Evolutionary conservation across 2,888 invertebrate species (phyloP).

Genomic region (Alsophila aescularia): DNA sequence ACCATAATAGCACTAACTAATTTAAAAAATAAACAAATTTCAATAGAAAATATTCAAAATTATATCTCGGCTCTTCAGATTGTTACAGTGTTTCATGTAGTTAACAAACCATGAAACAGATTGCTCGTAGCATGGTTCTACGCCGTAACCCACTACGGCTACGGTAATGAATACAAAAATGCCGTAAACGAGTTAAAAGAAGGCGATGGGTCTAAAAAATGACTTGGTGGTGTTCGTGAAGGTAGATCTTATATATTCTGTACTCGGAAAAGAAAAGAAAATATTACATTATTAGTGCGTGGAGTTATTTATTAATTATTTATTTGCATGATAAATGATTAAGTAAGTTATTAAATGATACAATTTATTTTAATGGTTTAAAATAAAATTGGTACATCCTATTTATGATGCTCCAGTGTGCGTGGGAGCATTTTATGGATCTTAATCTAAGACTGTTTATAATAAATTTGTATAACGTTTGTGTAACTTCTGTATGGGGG

Average conservation of each 20-base stretch:
- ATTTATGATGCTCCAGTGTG: too few species aligned
- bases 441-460: too few species aligned
- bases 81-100: neutral
- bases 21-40: neutral
- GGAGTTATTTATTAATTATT: too few species aligned
- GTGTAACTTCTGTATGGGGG: too few species aligned
- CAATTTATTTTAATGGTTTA: too few species aligned
- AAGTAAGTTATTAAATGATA: too few species aligned
- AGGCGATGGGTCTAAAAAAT: conserved; percentile 7
- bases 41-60: neutral
- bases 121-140: conserved; percentile 24
- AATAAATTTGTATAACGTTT: too few species aligned
- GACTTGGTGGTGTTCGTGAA: neutral
- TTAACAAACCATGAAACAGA: conserved; percentile 20
- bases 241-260: conserved; percentile 12
- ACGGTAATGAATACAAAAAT: conserved; percentile 52
- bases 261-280: neutral
- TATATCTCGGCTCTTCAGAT: neutral
- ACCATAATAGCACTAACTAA: too few species aligned
- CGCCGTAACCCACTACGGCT: conserved; percentile 23
- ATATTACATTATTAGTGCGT: too few species aligned
- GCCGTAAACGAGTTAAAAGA: conserved; percentile 61
- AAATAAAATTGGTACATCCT: too few species aligned
- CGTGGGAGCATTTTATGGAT: too few species aligned
- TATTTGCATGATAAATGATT: too few species aligned